phyloP scores from a whole-genome alignment of 2,797 vertebrate species.

The Glossophaga mutica region DNA sequence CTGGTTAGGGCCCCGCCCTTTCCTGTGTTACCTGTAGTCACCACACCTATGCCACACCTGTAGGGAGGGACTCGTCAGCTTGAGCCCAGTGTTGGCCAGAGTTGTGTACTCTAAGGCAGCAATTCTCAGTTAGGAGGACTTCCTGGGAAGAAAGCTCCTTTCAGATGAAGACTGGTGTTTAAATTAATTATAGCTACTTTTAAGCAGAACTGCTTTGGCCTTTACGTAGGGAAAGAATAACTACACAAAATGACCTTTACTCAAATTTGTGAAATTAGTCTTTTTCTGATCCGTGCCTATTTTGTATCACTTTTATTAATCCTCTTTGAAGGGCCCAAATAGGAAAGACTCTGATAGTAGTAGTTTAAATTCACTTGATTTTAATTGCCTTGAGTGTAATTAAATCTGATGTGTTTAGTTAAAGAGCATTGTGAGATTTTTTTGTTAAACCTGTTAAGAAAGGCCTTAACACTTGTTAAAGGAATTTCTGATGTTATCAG shows the following conservation, averaged over 20 bases:
- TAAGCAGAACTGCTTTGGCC: not conserved
- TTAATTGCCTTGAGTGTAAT: not conserved
- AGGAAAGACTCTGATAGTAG: constrained; percentile 1
- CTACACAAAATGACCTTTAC: not conserved
- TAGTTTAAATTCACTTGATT: constrained; percentile 18
- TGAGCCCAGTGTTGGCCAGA: not conserved
- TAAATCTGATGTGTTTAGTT: not conserved
- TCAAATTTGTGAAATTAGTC: not conserved
- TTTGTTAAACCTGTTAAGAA: not conserved
- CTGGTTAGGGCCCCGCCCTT: not conserved
- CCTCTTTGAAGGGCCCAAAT: not conserved
- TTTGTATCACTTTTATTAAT: constrained; percentile 10
- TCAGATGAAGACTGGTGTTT: not conserved
- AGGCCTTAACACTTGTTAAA: not conserved
- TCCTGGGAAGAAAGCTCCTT: not conserved
- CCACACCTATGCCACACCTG: not conserved
- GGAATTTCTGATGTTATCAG: not conserved
- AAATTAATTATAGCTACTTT: not conserved
- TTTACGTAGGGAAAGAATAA: not conserved
- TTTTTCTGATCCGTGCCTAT: not conserved
- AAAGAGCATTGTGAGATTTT: not conserved
- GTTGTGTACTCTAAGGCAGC: not conserved
- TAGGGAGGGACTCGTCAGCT: not conserved
- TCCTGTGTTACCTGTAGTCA: not conserved
- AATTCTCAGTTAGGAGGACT: not conserved